Base-by-base conservation (phyloP, 2,888 invertebrate genomes). In the Eristalinus aeneus region DNA sequence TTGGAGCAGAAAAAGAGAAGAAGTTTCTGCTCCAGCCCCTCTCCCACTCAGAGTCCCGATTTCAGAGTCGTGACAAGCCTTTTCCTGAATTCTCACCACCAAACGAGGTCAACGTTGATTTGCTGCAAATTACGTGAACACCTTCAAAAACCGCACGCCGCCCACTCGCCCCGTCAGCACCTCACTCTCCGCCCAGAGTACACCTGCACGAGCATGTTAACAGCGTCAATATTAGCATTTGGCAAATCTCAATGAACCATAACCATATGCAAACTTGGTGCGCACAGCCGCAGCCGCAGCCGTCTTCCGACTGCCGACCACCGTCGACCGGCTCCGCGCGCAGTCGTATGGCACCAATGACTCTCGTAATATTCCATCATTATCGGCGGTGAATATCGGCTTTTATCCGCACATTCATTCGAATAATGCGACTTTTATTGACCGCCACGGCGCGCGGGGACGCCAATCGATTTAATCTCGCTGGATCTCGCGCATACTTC, bases 391-490 rank as follows among this genome's bases (percentile, higher is more conserved):
- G 64, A 46, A 83, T 58, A 83, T 83, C 69, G 20, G 53, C 69
- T 58, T 83, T 78, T 74, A 36, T 78, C 39, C 63, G n/a, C 67
- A 69, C 78, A 74, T 78, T 83, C 54, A 78, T 83, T 74, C 63
- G 69, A 73, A 58, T 83, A 74, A 83, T 78, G 78, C 78, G 78
- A 83, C 83, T 78, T 78, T 83, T 83, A 83, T 83, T 69, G 78
- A 69, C 69, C 78, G 60, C 58, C 75, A 53, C 65, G 46, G 32
- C 39, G 54, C 68, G 39, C 6, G 39, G 4, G 46, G 5, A n/a
- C 46, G 6, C 12, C 39, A 5, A n/a, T 5, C 5, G 39, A 46
- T 16, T 46, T 16, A 46, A 46, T 46, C 46, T 46, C 46, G 46
- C 16, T 16, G 46, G 8, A 46, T 16, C 16, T 16, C 16, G 5